Base-by-base conservation (phyloP, 2,888 invertebrate species). In the Eristalinus sepulchralis region DNA sequence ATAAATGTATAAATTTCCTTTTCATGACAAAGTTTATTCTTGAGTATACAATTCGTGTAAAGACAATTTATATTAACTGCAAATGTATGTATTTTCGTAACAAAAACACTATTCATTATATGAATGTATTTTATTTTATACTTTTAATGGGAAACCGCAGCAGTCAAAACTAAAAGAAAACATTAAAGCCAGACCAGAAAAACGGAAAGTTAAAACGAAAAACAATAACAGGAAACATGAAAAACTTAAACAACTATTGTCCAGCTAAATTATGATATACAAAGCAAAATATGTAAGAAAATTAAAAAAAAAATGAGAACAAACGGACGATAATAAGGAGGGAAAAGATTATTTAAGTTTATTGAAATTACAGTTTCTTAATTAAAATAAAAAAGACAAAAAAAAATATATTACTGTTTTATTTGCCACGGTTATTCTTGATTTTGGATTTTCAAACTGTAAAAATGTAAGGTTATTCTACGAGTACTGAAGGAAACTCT, bases 331-430 rank as follows among this genome's bases (percentile, higher is more conserved):
- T 83, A 80, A 88, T 62, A 70, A 86, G 88, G 83, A 88, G 83
- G 81, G 83, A 83, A 83, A 85, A 79, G 66, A 83, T 90, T 89
- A 91, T 92, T 92, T 92, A 92, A 92, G 92, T 92, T 92, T 92
- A 92, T 92, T 92, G 92, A 92, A 92, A 92, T 92, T 92, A 92
- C 92, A 92, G 92, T 92, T 92, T 92, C 92, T 92, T 92, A 92
- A 92, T 92, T 92, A 92, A 90, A 90, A 90, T 90, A 90, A 91
- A 91, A 91, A 90, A 89, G 9, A 57, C 57, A 57, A 71, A 77
- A 68, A n/a, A 27, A 77, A 77, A 77, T 59, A 57, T 4, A 31
- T 20, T 10, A 11, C 13, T 63, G 62, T 85, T 82, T 73, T 47
- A 79, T 71, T 79, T 17, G 2, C 11, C 13, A 22, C 6, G 47